A percentile compares a stretch with the other conserved stretches of the same genome.
phyloP scores from a whole-genome alignment of 2,113 vertebrate species.

The Scophthalmus maximus region DNA sequence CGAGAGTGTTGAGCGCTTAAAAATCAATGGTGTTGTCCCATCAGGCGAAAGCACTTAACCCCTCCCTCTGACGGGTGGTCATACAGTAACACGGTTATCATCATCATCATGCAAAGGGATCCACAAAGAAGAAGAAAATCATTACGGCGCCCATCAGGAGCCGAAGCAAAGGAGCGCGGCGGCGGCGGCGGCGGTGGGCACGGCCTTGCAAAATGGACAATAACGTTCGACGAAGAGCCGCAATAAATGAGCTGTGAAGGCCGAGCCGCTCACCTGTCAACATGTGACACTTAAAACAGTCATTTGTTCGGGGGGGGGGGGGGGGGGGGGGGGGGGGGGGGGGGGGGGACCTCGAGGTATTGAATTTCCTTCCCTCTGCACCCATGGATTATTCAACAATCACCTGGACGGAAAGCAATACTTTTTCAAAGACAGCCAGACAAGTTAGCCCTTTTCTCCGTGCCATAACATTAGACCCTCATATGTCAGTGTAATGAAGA shows the following conservation, averaged over 20 bases:
- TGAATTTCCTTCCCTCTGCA: conserved; percentile 67
- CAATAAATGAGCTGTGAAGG: conserved; percentile 78
- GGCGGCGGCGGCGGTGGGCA: no score
- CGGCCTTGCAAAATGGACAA: conserved; percentile 42
- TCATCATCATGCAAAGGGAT: conserved; percentile 30
- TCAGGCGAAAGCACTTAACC: conserved; percentile 42
- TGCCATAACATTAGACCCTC: neutral
- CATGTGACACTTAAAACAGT: conserved; percentile 76
- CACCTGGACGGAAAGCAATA: conserved; percentile 39
- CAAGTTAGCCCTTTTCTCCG: neutral
- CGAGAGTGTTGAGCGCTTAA: conserved; percentile 21
- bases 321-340: no score
- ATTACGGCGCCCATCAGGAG: conserved; percentile 8
- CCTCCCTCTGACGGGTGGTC: neutral
- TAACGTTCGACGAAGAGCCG: conserved; percentile 62
- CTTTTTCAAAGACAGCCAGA: neutral
- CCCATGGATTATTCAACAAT: conserved; percentile 48
- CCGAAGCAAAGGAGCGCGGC: neutral
- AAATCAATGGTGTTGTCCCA: conserved; percentile 56
- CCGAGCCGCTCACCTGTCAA: conserved; percentile 74
- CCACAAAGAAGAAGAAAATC: conserved; percentile 25
- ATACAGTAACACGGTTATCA: conserved; percentile 12
- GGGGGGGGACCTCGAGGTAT: conserved; percentile 63
- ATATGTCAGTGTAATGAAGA: conserved; percentile 60
- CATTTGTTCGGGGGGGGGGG: conserved; percentile 49